Base-by-base conservation (phyloP, 2,797 vertebrate species). In the Gallinago stenura region DNA sequence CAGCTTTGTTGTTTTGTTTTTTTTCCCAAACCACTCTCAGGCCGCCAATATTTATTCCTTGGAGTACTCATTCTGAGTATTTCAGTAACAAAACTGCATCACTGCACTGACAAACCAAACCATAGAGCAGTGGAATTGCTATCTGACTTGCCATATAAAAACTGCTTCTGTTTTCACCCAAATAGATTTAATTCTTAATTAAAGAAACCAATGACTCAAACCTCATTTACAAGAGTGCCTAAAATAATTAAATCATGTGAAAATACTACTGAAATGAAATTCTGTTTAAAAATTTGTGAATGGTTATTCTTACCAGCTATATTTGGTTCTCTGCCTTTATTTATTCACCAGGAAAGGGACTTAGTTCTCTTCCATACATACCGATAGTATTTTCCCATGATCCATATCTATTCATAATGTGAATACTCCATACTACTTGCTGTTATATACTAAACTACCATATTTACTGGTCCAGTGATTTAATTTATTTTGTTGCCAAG, bases 401-500 rank as follows among this genome's bases (percentile, higher is more conserved):
- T 70, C 66, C 37, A 14, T 41, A 72, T 70, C 39, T 77, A 70
- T 60, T 89, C 79, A 86, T 73, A 85, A 77, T 43, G 20, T 39
- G 39, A 39, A 39, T 39, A 39, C 20, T 77, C 43, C 39, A 54
- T 57, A 46, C 17, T 72, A 28, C 35, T 83, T 68, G 30, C 35
- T 48, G 3, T 62, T 95, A 76, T 48, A 45, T 72, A 62, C 66
- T 86, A 81, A 91, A 81, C 10, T 7, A 12, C 33, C 0, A 0
- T 50, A 84, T 94, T 95, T 89, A 39, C 39, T 78, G 82, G 82
- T 81, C 61, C 79, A 78, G 76, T 56, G 69, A 39, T 77, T 92
- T 89, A 71, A 94, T 89, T 92, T 86, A 91, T 95, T 91, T 93
- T 90, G 76, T 94, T 88, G 66, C 73, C 54, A 82, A 88, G 62